A percentile compares a stretch with the other conserved stretches of the same genome.
These are phyloP conservation scores for Zaprionus lachaisei DNA, from an alignment of 1,140 invertebrate species.

Conservation along the genomic window DNA sequence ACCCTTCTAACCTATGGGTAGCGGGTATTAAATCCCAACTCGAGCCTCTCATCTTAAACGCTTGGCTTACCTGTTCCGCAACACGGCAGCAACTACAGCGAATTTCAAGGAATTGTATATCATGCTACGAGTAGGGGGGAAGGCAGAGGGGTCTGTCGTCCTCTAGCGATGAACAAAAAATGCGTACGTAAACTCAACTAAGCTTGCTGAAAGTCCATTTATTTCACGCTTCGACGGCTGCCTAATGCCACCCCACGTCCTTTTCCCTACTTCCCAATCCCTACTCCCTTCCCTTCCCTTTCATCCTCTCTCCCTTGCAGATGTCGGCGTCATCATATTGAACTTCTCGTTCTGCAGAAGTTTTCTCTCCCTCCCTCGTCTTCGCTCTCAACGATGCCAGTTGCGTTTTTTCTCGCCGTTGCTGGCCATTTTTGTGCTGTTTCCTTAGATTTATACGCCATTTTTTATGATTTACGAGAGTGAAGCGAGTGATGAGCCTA, in stretches of 20 bases:
- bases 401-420: conserved; percentile 62
- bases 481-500: background rate
- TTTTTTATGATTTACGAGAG: conserved; percentile 71
- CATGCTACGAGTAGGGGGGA: background rate
- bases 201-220: conserved; percentile 60
- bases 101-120: background rate
- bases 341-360: background rate
- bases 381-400: conserved; percentile 67
- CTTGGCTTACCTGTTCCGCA: background rate
- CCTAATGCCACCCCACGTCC: conserved; percentile 37
- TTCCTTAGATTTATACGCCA: conserved; percentile 61
- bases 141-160: background rate
- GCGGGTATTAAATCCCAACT: background rate
- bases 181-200: conserved; percentile 38
- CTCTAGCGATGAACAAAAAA: conserved; percentile 22
- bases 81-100: background rate
- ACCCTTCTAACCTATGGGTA: too few species aligned
- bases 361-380: background rate
- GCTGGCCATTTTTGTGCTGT: conserved; percentile 18
- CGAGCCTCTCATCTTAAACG: background rate
- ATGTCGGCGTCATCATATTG: conserved; percentile 29
- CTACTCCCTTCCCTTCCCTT: background rate
- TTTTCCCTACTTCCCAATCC: background rate
- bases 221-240: conserved; percentile 71
- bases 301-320: background rate